These are phyloP conservation scores for Sebastes kiyomatsui DNA, from an alignment of 2,797 vertebrate species.

Conservation along the genomic window DNA sequence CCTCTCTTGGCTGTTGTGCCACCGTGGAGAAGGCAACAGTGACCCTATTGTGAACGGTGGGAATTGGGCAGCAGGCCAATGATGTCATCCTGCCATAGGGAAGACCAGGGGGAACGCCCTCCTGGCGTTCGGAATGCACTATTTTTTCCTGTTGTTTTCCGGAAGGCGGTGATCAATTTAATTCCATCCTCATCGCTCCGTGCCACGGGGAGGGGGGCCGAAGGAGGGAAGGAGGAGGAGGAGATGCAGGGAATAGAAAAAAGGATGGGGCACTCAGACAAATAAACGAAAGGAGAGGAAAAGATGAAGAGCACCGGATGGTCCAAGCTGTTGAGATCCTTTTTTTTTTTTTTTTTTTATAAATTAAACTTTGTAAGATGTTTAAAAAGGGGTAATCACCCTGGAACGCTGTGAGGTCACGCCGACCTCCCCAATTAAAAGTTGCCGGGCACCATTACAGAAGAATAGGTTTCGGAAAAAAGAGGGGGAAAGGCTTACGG, in stretches of 20 bases:
- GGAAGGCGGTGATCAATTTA: conserved; percentile 77
- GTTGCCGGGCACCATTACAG: conserved; percentile 60
- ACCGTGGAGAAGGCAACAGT: conserved; percentile 76
- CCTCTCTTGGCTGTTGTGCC: conserved; percentile 64
- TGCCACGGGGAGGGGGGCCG: conserved; percentile 24
- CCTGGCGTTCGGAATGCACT: conserved; percentile 75
- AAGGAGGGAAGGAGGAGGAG: conserved; percentile 23
- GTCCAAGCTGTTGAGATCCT: conserved; percentile 40
- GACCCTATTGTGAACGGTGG: conserved; percentile 79
- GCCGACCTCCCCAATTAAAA: conserved; percentile 68
- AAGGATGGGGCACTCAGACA: conserved; percentile 26
- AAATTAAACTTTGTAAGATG: conserved; percentile 60
- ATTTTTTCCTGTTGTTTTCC: conserved; percentile 77
- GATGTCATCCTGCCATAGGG: conserved; percentile 81
- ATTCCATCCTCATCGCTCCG: conserved; percentile 73
- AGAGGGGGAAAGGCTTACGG: conserved; percentile 37
- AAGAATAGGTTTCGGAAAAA: conserved; percentile 46
- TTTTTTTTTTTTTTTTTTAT: conserved; percentile 41
- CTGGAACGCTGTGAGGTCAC: conserved; percentile 68
- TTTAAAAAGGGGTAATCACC: conserved; percentile 69
- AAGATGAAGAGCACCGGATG: conserved; percentile 28
- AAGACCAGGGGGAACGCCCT: conserved; percentile 75
- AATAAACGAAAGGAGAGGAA: conserved; percentile 21
- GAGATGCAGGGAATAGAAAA: conserved; percentile 46
- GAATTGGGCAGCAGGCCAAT: conserved; percentile 80